A percentile compares a stretch with the other conserved stretches of the same genome.
phyloP scores from a whole-genome alignment of 2,797 vertebrate genomes.

The Hemitrygon akajei region DNA sequence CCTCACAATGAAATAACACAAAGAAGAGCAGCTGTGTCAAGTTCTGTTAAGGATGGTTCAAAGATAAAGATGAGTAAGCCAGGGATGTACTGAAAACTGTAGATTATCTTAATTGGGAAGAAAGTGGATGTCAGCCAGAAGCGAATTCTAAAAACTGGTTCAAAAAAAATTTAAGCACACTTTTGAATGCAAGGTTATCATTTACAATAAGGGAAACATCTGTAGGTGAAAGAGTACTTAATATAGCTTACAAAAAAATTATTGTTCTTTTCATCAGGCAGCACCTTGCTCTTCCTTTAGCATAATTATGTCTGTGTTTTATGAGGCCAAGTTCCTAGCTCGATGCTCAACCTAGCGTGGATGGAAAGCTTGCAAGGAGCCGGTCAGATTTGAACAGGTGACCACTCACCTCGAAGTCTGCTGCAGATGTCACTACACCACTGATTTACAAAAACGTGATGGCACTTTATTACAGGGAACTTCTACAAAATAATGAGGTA shows the following conservation, averaged over 20 bases:
- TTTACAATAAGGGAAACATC: not conserved
- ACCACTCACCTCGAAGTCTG: too few relatives aligned
- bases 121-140: not conserved
- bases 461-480: not conserved
- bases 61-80: not conserved
- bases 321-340: too few relatives aligned
- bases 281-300: too few relatives aligned
- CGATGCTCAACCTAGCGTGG: too few relatives aligned
- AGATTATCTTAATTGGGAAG: not conserved
- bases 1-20: not conserved
- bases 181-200: not conserved
- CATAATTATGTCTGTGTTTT: too few relatives aligned
- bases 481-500: not conserved
- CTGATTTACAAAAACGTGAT: not conserved
- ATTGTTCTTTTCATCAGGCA: too few relatives aligned
- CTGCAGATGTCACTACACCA: too few relatives aligned
- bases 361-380: too few relatives aligned
- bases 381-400: too few relatives aligned
- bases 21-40: not conserved
- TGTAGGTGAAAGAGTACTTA: not conserved
- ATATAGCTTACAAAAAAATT: not conserved
- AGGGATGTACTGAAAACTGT: not conserved
- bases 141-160: not conserved
- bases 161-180: not conserved
- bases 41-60: not conserved